phyloP scores from a whole-genome alignment of 2,888 invertebrate genomes.

The Harpagoxenus sublaevis region DNA sequence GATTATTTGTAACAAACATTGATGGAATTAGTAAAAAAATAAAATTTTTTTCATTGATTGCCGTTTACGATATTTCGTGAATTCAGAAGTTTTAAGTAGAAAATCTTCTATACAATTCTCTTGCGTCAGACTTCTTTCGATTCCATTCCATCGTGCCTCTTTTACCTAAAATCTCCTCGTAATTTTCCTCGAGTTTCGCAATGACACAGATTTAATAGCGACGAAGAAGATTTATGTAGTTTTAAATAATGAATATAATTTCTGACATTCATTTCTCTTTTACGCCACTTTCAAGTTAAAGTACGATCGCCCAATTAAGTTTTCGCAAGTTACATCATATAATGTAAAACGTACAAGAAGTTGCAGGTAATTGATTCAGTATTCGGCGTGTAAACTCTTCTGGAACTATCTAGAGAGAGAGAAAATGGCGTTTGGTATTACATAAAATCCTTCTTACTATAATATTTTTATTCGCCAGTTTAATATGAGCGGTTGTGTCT shows the following conservation, averaged over 20 bases:
- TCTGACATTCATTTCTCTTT: constrained; percentile 52
- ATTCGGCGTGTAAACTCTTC: neutral
- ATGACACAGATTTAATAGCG: constrained; percentile 30
- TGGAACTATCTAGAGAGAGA: neutral
- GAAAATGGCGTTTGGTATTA: neutral
- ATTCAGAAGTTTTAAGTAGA: constrained; percentile 45
- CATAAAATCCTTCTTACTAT: neutral
- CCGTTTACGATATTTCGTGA: constrained; percentile 1
- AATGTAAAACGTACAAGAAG: constrained; percentile 11
- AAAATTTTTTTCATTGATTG: neutral
- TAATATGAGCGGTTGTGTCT: neutral
- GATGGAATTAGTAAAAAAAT: neutral
- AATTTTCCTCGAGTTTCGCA: constrained; percentile 40
- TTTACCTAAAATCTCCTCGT: constrained; percentile 18
- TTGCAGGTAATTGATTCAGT: constrained; percentile 21
- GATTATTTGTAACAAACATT: neutral
- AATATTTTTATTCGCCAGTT: neutral
- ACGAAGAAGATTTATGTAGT: constrained; percentile 36
- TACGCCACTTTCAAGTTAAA: constrained; percentile 39
- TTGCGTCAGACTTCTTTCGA: constrained; percentile 38
- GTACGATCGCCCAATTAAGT: neutral
- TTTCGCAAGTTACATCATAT: constrained; percentile 13
- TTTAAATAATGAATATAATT: constrained; percentile 44
- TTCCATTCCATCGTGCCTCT: constrained; percentile 26
- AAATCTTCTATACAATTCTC: constrained; percentile 36